A percentile compares a stretch with the other conserved stretches of the same genome.
Evolutionary conservation across 1,140 invertebrate species (phyloP).

Genomic region (Lordiphosa clarofinis): DNA sequence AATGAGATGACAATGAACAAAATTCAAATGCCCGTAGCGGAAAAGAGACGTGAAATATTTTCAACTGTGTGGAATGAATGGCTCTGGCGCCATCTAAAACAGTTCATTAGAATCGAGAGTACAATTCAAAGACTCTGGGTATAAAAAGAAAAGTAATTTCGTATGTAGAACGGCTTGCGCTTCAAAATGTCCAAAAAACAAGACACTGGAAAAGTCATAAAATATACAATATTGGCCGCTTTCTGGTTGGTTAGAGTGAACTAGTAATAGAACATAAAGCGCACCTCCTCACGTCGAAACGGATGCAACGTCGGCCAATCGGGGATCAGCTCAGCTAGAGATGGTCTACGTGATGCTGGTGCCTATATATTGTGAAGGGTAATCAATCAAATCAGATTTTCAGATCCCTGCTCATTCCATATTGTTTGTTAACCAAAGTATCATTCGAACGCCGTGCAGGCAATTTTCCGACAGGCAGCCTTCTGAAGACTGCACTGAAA

Average conservation of each 20-base stretch:
- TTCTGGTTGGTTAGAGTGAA: conserved; percentile 3
- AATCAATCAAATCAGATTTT: conserved; percentile 12
- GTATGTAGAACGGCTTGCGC: not conserved
- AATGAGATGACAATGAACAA: conserved; percentile 2
- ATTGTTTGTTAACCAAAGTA: too few species aligned
- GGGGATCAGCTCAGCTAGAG: conserved; percentile 96
- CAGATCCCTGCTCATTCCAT: too few species aligned
- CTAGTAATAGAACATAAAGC: conserved; percentile 22
- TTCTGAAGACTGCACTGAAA: conserved; percentile 3
- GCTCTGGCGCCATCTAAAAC: conserved; percentile 3
- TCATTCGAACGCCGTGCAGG: too few species aligned
- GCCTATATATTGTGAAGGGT: conserved; percentile 79
- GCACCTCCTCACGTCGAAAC: conserved; percentile 82
- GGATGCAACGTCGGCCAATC: conserved; percentile 96
- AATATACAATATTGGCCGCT: conserved; percentile 1
- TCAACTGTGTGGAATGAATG: not conserved
- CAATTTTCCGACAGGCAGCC: not conserved
- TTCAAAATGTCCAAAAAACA: conserved; percentile 34
- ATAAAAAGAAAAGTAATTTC: not conserved
- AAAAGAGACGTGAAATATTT: not conserved
- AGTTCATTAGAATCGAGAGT: not conserved
- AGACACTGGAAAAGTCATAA: conserved; percentile 15
- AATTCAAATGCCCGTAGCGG: conserved; percentile 15
- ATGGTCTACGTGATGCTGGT: conserved; percentile 88
- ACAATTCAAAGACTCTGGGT: too few species aligned